Evolutionary conservation across 2,113 vertebrate species (phyloP), one percentile per base, ranked within the genome.

Genomic region (Harpagus bidentatus): DNA sequence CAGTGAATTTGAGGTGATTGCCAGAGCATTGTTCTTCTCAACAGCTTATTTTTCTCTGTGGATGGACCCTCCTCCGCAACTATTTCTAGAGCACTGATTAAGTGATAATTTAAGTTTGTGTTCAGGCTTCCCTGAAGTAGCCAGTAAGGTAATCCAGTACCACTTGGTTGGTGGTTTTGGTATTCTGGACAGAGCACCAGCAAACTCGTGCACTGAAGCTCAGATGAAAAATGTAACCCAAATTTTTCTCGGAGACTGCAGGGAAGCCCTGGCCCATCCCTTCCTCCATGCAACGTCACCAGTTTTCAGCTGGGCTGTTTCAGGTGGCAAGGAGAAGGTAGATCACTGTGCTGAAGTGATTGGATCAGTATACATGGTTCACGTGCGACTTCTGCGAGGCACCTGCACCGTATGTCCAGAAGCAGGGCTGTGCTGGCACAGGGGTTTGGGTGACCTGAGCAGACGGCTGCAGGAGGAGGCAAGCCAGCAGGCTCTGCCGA

Each of bases 21-120:
- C 86, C 88, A 92, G 88, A 94, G 56, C 63, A 91, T 86, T 95
- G 80, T 95, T 95, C 59, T 90, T 90, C 40, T 72, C 32, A 90
- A 82, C 38, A 79, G 56, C 52, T 90, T 93, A 17, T 71, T 94
- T 90, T 94, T 71, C 47, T 88, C 26, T 78, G 42, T 84, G 77
- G 32, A 25, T 83, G 23, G n/a, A 78, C 71, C 21, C 13, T 40
- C 5, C 31, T 36, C 16, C 5, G 2, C 5, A 50, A 0, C 36
- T 92, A 86, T 92, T 88, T 88, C 86, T 97, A 81, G 86, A 83
- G 18, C 47, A 42, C 53, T 70, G 63, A 82, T 93, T 52, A 90
- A 80, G 45, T 66, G 76, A 61, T 86, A 56, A 74, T 84, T 86
- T 58, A 87, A 72, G 32, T 63, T 90, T 59, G 16, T 76, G 43